These are phyloP conservation scores for Cephalophus harveyi DNA, from an alignment of 2,113 vertebrate genomes.

Conservation along the genomic window DNA sequence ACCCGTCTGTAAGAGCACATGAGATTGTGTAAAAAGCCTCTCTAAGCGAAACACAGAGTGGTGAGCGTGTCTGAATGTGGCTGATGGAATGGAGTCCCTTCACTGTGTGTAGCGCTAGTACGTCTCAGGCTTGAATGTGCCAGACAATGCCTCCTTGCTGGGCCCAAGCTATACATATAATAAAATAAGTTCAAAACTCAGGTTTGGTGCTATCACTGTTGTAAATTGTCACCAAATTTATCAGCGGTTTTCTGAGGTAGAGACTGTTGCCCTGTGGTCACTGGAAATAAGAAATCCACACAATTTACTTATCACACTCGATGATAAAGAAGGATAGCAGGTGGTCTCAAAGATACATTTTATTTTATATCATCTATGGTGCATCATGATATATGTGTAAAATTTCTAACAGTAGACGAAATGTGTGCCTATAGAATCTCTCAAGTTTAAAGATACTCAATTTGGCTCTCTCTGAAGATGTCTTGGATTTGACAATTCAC, in stretches of 20 bases:
- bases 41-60: background rate
- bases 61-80: background rate
- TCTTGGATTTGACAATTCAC: background rate
- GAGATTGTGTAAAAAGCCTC: background rate
- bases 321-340: background rate
- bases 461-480: background rate
- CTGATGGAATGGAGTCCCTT: background rate
- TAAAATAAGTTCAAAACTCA: background rate
- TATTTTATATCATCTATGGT: background rate
- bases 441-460: fast-evolving
- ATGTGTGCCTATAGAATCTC: background rate
- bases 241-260: background rate
- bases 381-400: background rate
- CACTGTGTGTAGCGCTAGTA: background rate
- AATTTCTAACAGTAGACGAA: background rate
- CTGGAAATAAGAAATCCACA: too few species aligned
- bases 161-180: background rate
- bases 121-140: background rate
- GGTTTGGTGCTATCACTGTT: background rate
- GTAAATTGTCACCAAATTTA: background rate
- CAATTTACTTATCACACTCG: background rate
- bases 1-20: background rate
- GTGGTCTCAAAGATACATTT: background rate
- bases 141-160: background rate
- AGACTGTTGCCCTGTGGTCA: background rate